These are phyloP conservation scores for Coremacera marginata DNA, from an alignment of 2,888 invertebrate genomes.

Conservation along the genomic window DNA sequence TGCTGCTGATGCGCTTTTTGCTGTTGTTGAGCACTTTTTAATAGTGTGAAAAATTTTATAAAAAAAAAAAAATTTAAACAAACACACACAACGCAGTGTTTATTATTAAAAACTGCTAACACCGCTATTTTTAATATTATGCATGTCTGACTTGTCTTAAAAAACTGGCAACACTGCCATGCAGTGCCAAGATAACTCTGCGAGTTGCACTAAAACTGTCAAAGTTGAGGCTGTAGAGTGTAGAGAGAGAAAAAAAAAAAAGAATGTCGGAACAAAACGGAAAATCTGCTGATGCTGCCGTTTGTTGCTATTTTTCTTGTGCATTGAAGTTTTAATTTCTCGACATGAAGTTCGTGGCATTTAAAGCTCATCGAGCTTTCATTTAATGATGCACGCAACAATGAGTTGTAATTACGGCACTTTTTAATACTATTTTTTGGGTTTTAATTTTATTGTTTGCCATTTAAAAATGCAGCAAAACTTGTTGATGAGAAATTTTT, in stretches of 20 bases:
- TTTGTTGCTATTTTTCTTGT: not conserved
- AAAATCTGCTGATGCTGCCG: not conserved
- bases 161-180: not conserved
- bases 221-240: not conserved
- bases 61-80: not conserved
- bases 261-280: not conserved
- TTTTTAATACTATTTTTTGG: not conserved
- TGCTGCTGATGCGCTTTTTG: not conserved
- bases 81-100: not conserved
- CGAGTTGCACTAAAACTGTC: not conserved
- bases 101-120: not conserved
- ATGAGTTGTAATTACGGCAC: not conserved
- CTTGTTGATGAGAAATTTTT: conserved; percentile 16
- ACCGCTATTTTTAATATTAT: conserved; percentile 15
- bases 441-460: not conserved
- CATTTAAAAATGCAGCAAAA: not conserved
- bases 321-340: too few species aligned
- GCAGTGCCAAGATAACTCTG: not conserved
- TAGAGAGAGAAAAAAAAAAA: not conserved
- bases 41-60: not conserved
- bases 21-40: not conserved
- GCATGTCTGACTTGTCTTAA: not conserved
- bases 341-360: not conserved
- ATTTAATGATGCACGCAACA: not conserved
- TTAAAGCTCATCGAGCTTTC: conserved; percentile 1